Evolutionary conservation across 2,888 invertebrate genomes (phyloP), one percentile per base, ranked within the genome.

Genomic region (Melanostoma scalare): DNA sequence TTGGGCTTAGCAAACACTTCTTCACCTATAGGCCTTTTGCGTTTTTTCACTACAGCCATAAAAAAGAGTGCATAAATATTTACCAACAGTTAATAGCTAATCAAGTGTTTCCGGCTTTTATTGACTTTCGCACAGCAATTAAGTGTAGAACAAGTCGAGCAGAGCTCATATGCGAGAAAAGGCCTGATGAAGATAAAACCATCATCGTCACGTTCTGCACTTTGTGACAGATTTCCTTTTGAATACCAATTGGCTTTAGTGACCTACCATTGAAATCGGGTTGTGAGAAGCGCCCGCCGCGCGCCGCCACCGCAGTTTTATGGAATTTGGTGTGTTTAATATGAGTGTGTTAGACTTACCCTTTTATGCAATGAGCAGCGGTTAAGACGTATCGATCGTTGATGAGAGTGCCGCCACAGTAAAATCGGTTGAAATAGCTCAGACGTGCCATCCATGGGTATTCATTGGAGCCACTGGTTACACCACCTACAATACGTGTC

Each of bases 381-480:
- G 96, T 96, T 56, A 97, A 92, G 31, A 97, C 96, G 88, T 97
- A 97, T 48, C 95, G 93, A 91, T 97, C 97, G 88, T 96, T 97
- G 90, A 97, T 96, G 85, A 97, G 92, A 92, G 96, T 96, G 55
- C 96, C 97, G 9, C 97, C 97, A 88, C 97, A 97, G 91, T 97
- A 97, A 92, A 97, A 97, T 88, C 95, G 93, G 90, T 96, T 96
- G 91, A 97, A 95, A 92, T 97, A 97, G 3, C 95, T 95, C 60
- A 97, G 92, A 68, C 96, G 93, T 10, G 95, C 96, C 94, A 97
- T 96, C 97, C 97, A 97, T 4, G 97, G 97, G 90, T 95, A 97
- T 90, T 96, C 96, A 89, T 96, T 95, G 87, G 94, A 92, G 44
- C 93, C 93, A 0, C 96, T 94, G 20, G 95, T 94, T 68, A 93